Conservation (phyloP, 2,113 vertebrate species). For the Prunella himalayana region DNA sequence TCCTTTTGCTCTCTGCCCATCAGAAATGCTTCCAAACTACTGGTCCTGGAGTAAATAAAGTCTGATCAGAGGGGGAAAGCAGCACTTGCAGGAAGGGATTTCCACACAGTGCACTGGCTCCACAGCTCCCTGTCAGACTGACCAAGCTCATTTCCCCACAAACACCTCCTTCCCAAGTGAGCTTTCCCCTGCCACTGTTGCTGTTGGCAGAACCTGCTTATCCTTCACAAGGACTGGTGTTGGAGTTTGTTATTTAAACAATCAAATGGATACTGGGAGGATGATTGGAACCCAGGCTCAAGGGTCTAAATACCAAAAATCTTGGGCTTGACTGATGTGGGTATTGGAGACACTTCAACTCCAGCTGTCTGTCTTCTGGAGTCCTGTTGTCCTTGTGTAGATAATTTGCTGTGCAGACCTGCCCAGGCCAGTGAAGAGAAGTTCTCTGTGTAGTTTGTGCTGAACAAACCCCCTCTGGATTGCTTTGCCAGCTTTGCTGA, state of each 20-base stretch:
- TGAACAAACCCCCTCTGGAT: not conserved
- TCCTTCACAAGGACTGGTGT: not conserved
- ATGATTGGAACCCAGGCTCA: not conserved
- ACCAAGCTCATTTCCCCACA: not conserved
- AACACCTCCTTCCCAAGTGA: not conserved
- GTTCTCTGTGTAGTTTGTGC: not conserved
- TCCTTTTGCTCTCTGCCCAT: not conserved
- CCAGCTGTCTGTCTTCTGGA: not conserved
- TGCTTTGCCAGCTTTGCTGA: not conserved
- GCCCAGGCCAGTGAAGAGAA: not conserved
- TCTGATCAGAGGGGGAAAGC: not conserved
- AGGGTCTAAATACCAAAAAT: not conserved
- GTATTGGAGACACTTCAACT: not conserved
- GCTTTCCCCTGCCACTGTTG: not conserved
- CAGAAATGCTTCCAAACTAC: not conserved
- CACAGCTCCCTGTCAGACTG: not conserved
- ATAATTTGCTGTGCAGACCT: not conserved
- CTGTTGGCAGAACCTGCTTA: not conserved
- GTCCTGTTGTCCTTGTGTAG: not conserved
- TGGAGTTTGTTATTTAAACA: not conserved
- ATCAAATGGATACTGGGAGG: not conserved
- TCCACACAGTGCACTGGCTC: accelerated
- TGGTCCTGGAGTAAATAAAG: not conserved
- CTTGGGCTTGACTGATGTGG: not conserved
- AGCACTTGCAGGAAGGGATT: not conserved